Percentiles rank a stretch among this genome's conserved stretches.
phyloP scores from a whole-genome alignment of 1,140 invertebrate species.

The Heliconius hewitsoni region DNA sequence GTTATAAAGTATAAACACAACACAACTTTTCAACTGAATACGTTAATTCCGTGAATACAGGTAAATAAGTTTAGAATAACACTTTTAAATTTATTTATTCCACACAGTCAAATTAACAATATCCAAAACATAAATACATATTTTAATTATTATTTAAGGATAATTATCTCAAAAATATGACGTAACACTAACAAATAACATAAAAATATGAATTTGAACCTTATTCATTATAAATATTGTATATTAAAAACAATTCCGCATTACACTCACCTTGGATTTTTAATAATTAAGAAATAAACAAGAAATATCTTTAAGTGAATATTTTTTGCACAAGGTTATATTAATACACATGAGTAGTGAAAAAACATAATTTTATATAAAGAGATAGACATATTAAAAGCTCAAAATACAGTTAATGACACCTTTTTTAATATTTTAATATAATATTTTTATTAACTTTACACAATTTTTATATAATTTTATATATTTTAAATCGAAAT shows the following conservation, averaged over 20 bases:
- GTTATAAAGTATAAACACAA: neutral
- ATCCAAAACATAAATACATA: no score
- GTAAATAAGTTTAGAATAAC: neutral
- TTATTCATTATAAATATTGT: neutral
- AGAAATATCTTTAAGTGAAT: neutral
- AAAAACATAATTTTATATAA: neutral
- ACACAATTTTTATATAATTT: neutral
- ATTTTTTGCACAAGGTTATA: slow-evolving; percentile 9
- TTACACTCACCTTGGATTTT: neutral
- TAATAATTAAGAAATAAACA: neutral
- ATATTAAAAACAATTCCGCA: neutral
- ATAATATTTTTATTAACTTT: neutral
- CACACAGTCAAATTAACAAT: no score
- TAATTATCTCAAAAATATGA: neutral
- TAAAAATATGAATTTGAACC: neutral
- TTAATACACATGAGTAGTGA: neutral
- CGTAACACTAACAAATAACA: neutral
- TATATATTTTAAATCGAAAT: neutral
- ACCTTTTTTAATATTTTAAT: neutral
- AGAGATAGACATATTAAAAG: neutral
- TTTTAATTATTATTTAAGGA: neutral
- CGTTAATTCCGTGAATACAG: neutral
- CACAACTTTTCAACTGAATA: neutral
- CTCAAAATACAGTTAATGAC: neutral
- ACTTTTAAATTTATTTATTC: neutral